These are phyloP conservation scores for Sterna hirundo DNA, from an alignment of 2,113 vertebrate species.

Conservation along the genomic window DNA sequence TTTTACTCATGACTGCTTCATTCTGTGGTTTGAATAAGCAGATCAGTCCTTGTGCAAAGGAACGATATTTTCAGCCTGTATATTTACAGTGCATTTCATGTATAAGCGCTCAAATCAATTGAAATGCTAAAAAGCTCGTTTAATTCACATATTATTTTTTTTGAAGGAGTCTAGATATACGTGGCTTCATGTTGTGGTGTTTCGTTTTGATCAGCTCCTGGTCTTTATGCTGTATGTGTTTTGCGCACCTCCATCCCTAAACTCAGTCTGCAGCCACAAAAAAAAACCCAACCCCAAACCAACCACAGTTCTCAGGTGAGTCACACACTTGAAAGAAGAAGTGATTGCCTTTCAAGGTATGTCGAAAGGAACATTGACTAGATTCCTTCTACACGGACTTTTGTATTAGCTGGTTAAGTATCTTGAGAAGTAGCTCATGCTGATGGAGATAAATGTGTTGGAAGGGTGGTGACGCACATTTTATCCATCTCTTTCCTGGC, in stretches of 20 bases:
- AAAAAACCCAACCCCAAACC: accelerated
- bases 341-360: not conserved
- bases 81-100: not conserved
- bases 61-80: not conserved
- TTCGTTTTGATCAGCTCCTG: not conserved
- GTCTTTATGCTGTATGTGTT: not conserved
- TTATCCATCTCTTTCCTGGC: not conserved
- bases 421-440: not conserved
- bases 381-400: not conserved
- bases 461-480: not conserved
- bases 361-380: not conserved
- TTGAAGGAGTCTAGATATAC: not conserved
- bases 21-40: not conserved
- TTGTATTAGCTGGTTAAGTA: not conserved
- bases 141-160: not conserved
- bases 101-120: not conserved
- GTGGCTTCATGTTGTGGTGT: not conserved
- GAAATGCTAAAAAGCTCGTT: not conserved
- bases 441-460: not conserved
- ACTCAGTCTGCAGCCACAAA: not conserved
- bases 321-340: not conserved
- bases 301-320: not conserved
- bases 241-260: not conserved
- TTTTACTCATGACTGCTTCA: not conserved
- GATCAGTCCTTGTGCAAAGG: not conserved